phyloP scores from a whole-genome alignment of 2,797 vertebrate species.

The Cryptoblepharus egeriae region DNA sequence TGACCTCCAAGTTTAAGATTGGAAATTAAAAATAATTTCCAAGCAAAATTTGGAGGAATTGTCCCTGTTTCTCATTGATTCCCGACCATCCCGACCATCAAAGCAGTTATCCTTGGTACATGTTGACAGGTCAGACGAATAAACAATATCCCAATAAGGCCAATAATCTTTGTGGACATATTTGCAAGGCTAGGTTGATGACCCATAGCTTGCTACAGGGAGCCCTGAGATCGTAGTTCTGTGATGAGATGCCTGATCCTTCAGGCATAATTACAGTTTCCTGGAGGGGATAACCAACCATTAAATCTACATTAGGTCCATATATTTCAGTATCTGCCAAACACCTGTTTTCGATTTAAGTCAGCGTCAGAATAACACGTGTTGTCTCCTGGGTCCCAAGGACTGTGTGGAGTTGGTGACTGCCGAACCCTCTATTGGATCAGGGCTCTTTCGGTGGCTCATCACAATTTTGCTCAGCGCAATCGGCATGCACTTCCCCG shows the following conservation, averaged over 20 bases:
- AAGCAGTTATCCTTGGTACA: not conserved
- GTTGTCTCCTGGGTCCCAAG: conserved; percentile 43
- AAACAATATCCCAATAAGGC: not conserved
- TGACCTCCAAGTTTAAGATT: too few relatives aligned
- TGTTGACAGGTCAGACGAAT: too few relatives aligned
- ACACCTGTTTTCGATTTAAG: conserved; percentile 8
- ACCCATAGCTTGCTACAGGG: not conserved
- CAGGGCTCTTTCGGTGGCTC: conserved; percentile 74
- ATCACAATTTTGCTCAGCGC: conserved; percentile 68
- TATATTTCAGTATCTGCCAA: conserved; percentile 33
- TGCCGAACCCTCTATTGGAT: conserved; percentile 68
- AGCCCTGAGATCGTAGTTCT: not conserved
- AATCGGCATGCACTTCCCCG: conserved; percentile 46
- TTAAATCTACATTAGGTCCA: not conserved
- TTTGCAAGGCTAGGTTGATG: not conserved
- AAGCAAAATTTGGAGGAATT: not conserved
- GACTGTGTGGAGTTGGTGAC: conserved; percentile 68
- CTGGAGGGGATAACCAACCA: too few relatives aligned
- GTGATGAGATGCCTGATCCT: not conserved
- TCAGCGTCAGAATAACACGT: not conserved
- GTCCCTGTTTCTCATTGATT: not conserved
- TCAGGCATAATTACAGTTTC: not conserved
- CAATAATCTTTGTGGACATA: not conserved
- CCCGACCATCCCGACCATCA: not conserved
- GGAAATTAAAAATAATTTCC: too few relatives aligned